A percentile compares a stretch with the other conserved stretches of the same genome.
These are phyloP conservation scores for Anthophora plumipes DNA, from an alignment of 2,888 invertebrate species.

Conservation along the genomic window DNA sequence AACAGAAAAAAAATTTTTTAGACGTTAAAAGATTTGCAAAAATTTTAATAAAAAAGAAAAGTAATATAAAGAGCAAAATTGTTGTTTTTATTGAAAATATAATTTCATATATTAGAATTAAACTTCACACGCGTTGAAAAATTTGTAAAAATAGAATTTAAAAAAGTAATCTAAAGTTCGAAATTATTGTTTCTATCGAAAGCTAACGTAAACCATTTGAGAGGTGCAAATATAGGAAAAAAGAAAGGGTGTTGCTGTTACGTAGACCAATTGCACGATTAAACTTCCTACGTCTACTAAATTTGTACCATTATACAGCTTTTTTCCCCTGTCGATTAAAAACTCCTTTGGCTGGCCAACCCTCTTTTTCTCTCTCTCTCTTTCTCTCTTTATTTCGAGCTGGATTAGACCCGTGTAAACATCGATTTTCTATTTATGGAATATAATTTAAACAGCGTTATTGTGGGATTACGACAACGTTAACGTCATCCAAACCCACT, in stretches of 20 bases:
- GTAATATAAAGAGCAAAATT: too few relatives aligned
- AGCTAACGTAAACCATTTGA: too few relatives aligned
- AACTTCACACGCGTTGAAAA: too few relatives aligned
- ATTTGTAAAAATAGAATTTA: too few relatives aligned
- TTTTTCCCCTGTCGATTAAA: not conserved
- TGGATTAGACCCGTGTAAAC: constrained; percentile 46
- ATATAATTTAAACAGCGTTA: constrained; percentile 63
- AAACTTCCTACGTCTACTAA: not conserved
- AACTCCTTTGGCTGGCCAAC: not conserved
- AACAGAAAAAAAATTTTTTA: too few relatives aligned
- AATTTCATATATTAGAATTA: too few relatives aligned
- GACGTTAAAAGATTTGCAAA: too few relatives aligned
- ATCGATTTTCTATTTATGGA: constrained; percentile 69
- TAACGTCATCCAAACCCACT: constrained; percentile 27
- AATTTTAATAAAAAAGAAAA: too few relatives aligned
- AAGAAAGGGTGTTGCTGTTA: not conserved
- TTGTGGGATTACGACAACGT: constrained; percentile 47
- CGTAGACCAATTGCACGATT: not conserved
- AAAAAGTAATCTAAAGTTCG: not conserved
- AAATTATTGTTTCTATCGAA: not conserved
- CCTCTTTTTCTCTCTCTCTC: not conserved
- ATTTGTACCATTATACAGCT: not conserved
- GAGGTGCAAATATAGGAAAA: not conserved
- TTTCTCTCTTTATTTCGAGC: constrained; percentile 47
- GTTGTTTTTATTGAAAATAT: too few relatives aligned